Conservation (phyloP, 2,797 vertebrate species). For the Austrolebias charrua region DNA sequence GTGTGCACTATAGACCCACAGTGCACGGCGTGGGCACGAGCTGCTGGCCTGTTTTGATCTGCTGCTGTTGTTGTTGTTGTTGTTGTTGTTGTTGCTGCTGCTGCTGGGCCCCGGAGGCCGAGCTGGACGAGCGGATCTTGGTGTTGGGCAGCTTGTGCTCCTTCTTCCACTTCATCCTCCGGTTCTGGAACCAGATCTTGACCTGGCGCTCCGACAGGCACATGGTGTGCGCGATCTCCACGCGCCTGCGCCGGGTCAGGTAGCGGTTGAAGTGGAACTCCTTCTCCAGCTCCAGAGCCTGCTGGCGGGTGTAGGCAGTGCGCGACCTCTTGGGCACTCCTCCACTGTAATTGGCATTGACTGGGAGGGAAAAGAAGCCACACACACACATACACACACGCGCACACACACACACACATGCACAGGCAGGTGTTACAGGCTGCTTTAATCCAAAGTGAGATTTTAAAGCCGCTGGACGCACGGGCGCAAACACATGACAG, state of each 20-base stretch:
- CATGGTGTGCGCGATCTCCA: constrained; percentile 97
- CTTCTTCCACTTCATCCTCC: constrained; percentile 99
- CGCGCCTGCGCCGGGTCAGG: constrained; percentile 95
- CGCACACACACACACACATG: not conserved
- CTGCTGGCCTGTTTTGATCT: constrained; percentile 91
- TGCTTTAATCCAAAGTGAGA: constrained; percentile 36
- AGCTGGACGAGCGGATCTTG: constrained; percentile 94
- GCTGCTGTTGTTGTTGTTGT: constrained; percentile 74
- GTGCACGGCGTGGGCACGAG: constrained; percentile 85
- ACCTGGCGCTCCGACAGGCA: constrained; percentile 98
- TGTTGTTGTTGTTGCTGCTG: constrained; percentile 70
- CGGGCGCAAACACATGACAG: constrained; percentile 20
- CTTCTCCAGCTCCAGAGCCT: constrained; percentile 98
- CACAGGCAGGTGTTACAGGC: constrained; percentile 80
- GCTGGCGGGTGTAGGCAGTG: constrained; percentile 98
- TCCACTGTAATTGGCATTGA: constrained; percentile 94
- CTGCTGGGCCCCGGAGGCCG: constrained; percentile 78
- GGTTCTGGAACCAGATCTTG: constrained; percentile 99
- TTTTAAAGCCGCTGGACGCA: constrained; percentile 41
- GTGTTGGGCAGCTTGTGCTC: constrained; percentile 99
- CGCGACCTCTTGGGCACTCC: constrained; percentile 98
- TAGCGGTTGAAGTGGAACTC: constrained; percentile 99
- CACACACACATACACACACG: constrained; percentile 62
- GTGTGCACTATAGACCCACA: constrained; percentile 78
- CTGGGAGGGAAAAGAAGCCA: constrained; percentile 77